Base-by-base conservation (phyloP, 2,797 vertebrate species). In the Rhinogobio ventralis region DNA sequence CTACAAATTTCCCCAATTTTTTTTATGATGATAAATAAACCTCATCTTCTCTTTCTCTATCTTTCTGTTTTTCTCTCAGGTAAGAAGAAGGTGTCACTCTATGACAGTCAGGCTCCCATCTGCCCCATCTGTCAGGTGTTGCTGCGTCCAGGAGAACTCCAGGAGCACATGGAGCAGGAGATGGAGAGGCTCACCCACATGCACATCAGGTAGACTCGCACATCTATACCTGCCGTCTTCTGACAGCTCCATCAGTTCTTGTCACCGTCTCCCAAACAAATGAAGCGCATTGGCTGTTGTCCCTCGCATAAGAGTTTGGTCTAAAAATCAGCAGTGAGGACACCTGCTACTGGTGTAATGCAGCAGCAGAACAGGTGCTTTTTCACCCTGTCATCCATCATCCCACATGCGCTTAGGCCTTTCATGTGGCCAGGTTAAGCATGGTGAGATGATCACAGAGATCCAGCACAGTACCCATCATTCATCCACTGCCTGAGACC, bases 141-240 rank as follows among this genome's bases (percentile, higher is more conserved):
- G 87, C 96, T 99, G 90, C 95, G 98, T 90, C 98, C 98, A 0
- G 97, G 97, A 78, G 98, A 99, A 91, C 93, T 99, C 49, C 97
- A 98, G 89, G 98, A 99, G 69, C 98, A 99, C 94, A 99, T 99
- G 98, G 98, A 99, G 89, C 98, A 99, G 80, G 98, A 99, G 93
- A 95, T 99, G 87, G 98, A 99, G 90, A 95, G 98, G 92, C 96
- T 99, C 92, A 96, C 96, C 0, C 93, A 96, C 87, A 95, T 97
- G 91, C 97, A 97, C 84, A 91, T 97, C 93, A 98, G 97, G 98
- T 99, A 81, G 66, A 79, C 64, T 57, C 55, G 49, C 67, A 74
- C 83, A 79, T 62, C 53, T 55, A 66, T 71, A 69, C 67, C 39
- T 36, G 76, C 55, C 39, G 23, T 76, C 36, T 36, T 49, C 62